A percentile compares a stretch with the other conserved stretches of the same genome.
Evolutionary conservation across 2,113 vertebrate genomes (phyloP).

Genomic region (Chionis minor): DNA sequence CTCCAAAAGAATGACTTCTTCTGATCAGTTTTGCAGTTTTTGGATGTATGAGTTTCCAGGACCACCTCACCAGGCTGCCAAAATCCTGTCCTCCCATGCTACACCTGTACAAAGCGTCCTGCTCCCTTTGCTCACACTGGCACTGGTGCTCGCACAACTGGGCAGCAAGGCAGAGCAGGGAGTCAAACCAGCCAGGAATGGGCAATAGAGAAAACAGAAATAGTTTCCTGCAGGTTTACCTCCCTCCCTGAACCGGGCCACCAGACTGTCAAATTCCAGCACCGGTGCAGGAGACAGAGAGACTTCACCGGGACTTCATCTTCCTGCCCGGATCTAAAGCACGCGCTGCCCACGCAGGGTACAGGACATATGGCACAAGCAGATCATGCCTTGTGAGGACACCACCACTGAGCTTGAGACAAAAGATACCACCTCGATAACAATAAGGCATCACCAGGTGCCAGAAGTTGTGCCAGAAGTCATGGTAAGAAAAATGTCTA

Average conservation of each 20-base stretch:
- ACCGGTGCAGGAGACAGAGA: background rate
- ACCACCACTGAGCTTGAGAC: background rate
- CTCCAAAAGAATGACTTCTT: background rate
- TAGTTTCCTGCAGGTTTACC: background rate
- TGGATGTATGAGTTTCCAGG: background rate
- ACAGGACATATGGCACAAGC: background rate
- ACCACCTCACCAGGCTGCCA: background rate
- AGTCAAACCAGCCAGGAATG: background rate
- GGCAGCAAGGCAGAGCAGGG: rapidly evolving
- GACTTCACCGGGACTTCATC: background rate
- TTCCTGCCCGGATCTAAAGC: background rate
- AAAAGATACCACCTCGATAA: background rate
- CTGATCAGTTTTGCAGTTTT: background rate
- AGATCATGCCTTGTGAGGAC: rapidly evolving
- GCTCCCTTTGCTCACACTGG: background rate
- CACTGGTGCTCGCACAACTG: rapidly evolving
- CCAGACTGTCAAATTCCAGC: background rate
- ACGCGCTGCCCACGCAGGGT: background rate
- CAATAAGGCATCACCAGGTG: background rate
- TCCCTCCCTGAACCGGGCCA: background rate
- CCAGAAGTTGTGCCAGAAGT: background rate
- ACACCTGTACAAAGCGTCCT: background rate
- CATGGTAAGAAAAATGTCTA: background rate
- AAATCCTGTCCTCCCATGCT: background rate
- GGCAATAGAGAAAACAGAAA: background rate